A percentile compares a stretch with the other conserved stretches of the same genome.
Evolutionary conservation across 2,888 invertebrate genomes (phyloP).

Genomic region (Hirudinaria manillensis): DNA sequence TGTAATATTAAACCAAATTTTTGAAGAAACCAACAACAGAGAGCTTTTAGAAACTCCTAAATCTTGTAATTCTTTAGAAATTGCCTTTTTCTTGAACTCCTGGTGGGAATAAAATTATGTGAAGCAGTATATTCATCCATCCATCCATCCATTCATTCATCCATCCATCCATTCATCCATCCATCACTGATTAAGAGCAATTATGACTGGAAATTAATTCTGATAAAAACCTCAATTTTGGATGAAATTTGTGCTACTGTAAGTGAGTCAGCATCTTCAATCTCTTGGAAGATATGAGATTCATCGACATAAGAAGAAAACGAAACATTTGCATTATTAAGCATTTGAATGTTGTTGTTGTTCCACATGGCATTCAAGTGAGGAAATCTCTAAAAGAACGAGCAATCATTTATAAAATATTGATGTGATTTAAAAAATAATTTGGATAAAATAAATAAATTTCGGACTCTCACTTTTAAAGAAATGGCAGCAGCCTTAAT

Average conservation of each 20-base stretch:
- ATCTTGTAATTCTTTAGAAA: not conserved
- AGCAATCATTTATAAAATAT: not conserved
- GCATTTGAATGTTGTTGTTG: constrained; percentile 41
- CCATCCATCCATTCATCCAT: too few relatives aligned
- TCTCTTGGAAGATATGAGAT: constrained; percentile 91
- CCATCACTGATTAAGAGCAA: too few relatives aligned
- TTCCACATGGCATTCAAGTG: constrained; percentile 53
- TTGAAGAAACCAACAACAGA: not conserved
- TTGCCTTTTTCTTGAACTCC: constrained; percentile 1
- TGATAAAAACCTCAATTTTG: constrained; percentile 59
- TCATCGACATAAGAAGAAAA: constrained; percentile 90
- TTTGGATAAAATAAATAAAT: not conserved
- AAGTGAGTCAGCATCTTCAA: constrained; percentile 75
- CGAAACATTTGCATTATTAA: constrained; percentile 82
- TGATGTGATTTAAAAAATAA: not conserved
- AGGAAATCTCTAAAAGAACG: constrained; percentile 50
- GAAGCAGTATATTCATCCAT: not conserved
- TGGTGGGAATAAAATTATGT: not conserved
- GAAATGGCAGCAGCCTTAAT: not conserved
- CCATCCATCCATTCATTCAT: too few relatives aligned
- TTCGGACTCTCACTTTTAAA: not conserved
- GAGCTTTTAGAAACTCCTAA: not conserved
- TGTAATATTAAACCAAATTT: not conserved
- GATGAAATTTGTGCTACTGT: constrained; percentile 59
- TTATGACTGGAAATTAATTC: too few relatives aligned